Evolutionary conservation across 2,888 invertebrate species (phyloP).

Genomic region (Stratiomys singularior): DNA sequence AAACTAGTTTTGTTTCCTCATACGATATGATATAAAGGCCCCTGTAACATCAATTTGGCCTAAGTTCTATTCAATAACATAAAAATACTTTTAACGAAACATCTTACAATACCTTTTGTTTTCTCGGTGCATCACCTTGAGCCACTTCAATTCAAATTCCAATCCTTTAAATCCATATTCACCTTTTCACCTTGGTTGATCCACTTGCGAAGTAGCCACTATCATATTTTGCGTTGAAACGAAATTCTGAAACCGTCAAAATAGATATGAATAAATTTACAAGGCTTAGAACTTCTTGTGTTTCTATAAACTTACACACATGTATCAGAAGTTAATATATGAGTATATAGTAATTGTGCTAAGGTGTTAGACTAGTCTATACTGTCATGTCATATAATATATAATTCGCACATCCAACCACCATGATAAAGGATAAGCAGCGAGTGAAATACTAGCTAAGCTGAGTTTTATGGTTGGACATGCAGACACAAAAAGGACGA

Average conservation of each 20-base stretch:
- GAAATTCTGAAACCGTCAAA: slow-evolving; percentile 19
- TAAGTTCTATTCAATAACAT: too few relatives aligned
- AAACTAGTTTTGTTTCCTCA: too few relatives aligned
- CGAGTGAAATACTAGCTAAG: not conserved
- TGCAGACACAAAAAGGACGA: not conserved
- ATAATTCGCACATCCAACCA: not conserved
- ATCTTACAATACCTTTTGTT: too few relatives aligned
- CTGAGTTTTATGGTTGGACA: not conserved
- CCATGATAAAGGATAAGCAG: not conserved
- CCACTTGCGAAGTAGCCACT: not conserved
- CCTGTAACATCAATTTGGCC: too few relatives aligned
- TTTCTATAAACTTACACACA: not conserved
- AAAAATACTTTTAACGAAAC: too few relatives aligned
- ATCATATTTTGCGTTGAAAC: not conserved
- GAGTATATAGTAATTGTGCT: not conserved
- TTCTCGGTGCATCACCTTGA: too few relatives aligned
- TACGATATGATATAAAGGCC: too few relatives aligned
- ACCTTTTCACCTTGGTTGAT: not conserved
- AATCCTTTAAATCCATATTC: too few relatives aligned
- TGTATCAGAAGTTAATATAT: too few relatives aligned
- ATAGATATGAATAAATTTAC: slow-evolving; percentile 38
- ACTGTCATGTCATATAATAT: not conserved
- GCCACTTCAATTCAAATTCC: too few relatives aligned
- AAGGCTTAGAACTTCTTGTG: not conserved
- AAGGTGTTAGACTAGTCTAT: slow-evolving; percentile 1